phyloP scores from a whole-genome alignment of 2,113 vertebrate genomes.

The Chaetops frenatus region DNA sequence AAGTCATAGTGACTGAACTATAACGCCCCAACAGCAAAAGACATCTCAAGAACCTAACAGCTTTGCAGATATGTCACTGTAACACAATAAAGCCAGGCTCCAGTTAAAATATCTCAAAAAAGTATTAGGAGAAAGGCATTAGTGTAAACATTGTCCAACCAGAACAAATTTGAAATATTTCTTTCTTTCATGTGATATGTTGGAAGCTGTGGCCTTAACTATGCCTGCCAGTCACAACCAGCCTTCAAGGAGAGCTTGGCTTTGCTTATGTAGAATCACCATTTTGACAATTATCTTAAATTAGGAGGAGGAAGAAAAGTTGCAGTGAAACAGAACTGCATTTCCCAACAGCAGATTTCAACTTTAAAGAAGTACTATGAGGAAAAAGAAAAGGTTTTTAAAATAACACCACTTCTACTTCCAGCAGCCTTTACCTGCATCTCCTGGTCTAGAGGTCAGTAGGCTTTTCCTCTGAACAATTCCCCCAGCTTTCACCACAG shows the following conservation, averaged over 20 bases:
- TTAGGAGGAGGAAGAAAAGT: not conserved
- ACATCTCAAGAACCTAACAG: not conserved
- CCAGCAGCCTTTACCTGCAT: not conserved
- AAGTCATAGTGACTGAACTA: not conserved
- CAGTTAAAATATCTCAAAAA: not conserved
- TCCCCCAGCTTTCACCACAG: not conserved
- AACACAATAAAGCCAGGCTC: not conserved
- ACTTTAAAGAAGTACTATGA: not conserved
- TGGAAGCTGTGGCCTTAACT: not conserved
- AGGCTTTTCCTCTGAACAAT: not conserved
- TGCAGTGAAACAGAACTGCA: not conserved
- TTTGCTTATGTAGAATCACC: not conserved
- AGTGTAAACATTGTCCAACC: not conserved
- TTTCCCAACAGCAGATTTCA: not conserved
- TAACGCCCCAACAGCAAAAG: not conserved
- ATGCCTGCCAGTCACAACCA: not conserved
- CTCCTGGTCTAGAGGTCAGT: not conserved
- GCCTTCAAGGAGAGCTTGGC: not conserved
- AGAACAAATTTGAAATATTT: not conserved
- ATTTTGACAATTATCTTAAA: not conserved
- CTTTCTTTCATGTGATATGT: not conserved
- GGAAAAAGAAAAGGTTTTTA: fast-evolving
- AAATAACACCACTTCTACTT: not conserved
- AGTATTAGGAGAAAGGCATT: not conserved
- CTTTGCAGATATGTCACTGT: not conserved